Evolutionary conservation across 2,888 invertebrate genomes (phyloP), one percentile per base, ranked within the genome.

Genomic region (Furcula furcula): DNA sequence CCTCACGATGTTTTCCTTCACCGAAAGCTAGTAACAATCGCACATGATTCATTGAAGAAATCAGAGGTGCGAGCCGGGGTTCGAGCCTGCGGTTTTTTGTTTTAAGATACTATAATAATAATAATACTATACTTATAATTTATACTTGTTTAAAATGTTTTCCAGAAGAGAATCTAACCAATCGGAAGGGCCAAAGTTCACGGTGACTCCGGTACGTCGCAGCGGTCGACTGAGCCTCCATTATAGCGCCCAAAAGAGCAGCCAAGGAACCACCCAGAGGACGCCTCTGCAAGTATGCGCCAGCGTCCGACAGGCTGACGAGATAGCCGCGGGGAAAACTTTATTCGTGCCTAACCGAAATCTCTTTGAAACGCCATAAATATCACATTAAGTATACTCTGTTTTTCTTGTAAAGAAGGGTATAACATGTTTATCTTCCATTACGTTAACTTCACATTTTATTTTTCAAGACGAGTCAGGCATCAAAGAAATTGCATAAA

Each of bases 171-270:
- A 71, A 29, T 69, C 76, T 0, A 56, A 45, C 10, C 47, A 51
- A 1, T 26, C 15, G 3, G 55, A 50, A 1, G 29, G 35, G 0
- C 60, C 70, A 0, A 70, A 66, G 38, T 77, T 74, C 46, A 75
- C 80, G 1, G 83, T 84, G 22, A 91, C 90, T 0, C 91, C 91
- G 0, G 90, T 91, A 0, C 67, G 90, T 0, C 74, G 90, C 23
- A 89, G 89, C 40, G 78, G 74, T 0, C 63, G 90, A 1, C 52
- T 88, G 0, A 55, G 48, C 9, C 7, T 9, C 0, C 48, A 40
- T 10, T 28, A 22, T 6, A 55, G 47, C 9, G 38, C 29, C 0
- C 43, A 27, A 1, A n/a, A n/a, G n/a, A n/a, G n/a, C n/a, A n/a
- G n/a, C n/a, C 16, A 6, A 16, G 4, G 16, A 16, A 16, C 16